Percentiles rank a stretch among this genome's conserved stretches.
These are phyloP conservation scores for Galemys pyrenaicus DNA, from an alignment of 2,113 vertebrate genomes.

Conservation along the genomic window DNA sequence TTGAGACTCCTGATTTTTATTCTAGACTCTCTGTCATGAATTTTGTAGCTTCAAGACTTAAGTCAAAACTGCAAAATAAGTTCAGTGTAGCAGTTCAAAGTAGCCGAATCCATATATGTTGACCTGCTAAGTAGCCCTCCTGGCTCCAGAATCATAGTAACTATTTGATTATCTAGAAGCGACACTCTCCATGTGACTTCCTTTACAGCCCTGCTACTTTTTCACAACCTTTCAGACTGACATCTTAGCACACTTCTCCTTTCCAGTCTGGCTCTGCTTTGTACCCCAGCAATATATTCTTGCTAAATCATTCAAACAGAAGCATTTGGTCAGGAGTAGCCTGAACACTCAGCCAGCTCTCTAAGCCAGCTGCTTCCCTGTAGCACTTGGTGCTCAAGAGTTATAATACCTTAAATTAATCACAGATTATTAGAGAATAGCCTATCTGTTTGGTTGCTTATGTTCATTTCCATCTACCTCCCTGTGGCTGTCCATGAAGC, in stretches of 20 bases:
- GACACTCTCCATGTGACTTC: not conserved
- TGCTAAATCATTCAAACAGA: conserved; percentile 18
- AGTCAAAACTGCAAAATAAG: not conserved
- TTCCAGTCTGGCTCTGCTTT: not conserved
- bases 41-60: not conserved
- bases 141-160: not conserved
- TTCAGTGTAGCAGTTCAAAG: not conserved
- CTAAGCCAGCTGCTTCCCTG: not conserved
- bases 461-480: not conserved
- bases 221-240: not conserved
- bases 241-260: not conserved
- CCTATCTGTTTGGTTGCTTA: not conserved
- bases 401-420: not conserved
- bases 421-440: not conserved
- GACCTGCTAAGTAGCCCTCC: not conserved
- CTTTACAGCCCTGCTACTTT: not conserved
- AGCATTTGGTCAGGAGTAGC: not conserved
- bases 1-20: conserved; percentile 11
- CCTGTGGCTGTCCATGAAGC: not conserved
- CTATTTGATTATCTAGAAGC: not conserved
- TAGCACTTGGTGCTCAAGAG: not conserved
- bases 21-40: not conserved
- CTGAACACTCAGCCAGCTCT: not conserved
- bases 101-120: not conserved
- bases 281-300: not conserved